phyloP scores from a whole-genome alignment of 2,888 invertebrate species.

The Panopea generosa region DNA sequence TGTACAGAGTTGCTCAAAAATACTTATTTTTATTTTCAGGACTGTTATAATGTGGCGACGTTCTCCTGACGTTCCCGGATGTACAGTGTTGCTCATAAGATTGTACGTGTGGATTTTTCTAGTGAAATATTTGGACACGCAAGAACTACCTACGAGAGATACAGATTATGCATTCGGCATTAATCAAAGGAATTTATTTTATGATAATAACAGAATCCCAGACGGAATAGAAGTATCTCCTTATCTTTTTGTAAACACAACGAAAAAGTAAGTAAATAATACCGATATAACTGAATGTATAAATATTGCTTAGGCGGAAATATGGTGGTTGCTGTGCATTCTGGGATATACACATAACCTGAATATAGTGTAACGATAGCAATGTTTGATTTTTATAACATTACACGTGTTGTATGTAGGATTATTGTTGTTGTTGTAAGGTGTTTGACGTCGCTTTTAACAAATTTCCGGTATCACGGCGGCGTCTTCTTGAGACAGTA shows the following conservation, averaged over 20 bases:
- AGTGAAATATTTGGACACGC: conserved; percentile 33
- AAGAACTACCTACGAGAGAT: conserved; percentile 48
- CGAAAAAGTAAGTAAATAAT: conserved; percentile 71
- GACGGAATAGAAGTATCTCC: conserved; percentile 72
- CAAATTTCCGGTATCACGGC: no score
- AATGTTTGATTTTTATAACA: no score
- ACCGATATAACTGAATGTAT: no score
- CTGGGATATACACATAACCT: no score
- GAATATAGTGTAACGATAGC: no score
- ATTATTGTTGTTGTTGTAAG: no score
- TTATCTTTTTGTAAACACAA: conserved; percentile 69
- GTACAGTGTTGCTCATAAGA: conserved; percentile 57
- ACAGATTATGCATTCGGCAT: conserved; percentile 52
- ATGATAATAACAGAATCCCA: conserved; percentile 74
- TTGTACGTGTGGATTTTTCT: conserved; percentile 56
- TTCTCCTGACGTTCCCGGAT: conserved; percentile 60
- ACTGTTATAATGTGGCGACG: conserved; percentile 63
- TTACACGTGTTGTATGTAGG: no score
- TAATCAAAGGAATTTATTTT: conserved; percentile 62
- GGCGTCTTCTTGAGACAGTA: no score
- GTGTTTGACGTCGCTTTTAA: no score
- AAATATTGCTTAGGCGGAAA: no score
- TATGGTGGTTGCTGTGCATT: no score
- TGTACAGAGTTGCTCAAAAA: no score
- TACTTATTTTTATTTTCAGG: conserved; percentile 50